Percentiles rank a stretch among this genome's conserved stretches.
Conservation (phyloP, 2,888 invertebrate species). For the Sussaba pulchella region DNA sequence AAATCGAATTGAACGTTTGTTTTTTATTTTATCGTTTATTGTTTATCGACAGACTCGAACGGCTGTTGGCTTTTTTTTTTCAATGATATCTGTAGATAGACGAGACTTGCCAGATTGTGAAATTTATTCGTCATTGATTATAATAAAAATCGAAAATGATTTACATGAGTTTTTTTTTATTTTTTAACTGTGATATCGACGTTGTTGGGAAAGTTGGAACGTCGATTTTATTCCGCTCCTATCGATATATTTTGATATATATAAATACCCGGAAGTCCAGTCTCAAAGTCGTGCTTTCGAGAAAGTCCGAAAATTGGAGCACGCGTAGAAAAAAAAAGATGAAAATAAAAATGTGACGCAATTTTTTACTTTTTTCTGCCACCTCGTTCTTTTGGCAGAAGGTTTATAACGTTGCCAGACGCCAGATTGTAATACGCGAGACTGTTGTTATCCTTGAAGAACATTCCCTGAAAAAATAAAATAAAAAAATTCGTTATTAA, state of each 20-base stretch:
- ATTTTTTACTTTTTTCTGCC: conserved; percentile 95
- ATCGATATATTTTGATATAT: conserved; percentile 19
- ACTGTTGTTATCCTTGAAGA: conserved; percentile 98
- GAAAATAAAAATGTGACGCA: background rate
- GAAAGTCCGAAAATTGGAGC: conserved; percentile 33
- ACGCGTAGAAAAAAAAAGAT: conserved; percentile 18
- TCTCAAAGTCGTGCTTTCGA: conserved; percentile 7
- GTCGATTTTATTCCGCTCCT: conserved; percentile 1
- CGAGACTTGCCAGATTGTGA: conserved; percentile 10
- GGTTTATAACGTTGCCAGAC: conserved; percentile 92
- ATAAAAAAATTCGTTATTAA: conserved; percentile 28
- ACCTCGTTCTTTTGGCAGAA: conserved; percentile 98
- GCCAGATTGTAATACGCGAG: conserved; percentile 98
- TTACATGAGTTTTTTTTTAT: background rate
- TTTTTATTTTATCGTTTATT: too few relatives aligned
- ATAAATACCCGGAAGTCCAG: conserved; percentile 16
- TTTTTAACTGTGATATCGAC: background rate
- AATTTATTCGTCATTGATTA: conserved; percentile 22
- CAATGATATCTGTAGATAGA: conserved; percentile 47
- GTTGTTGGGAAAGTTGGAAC: too few relatives aligned
- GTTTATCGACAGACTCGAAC: conserved; percentile 28
- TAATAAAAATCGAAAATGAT: background rate
- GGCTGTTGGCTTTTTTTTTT: conserved; percentile 31
- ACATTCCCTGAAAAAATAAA: conserved; percentile 93
- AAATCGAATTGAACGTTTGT: conserved; percentile 25